Evolutionary conservation across 1,140 invertebrate species (phyloP), one percentile per base, ranked within the genome.

Genomic region (Lucilia cuprina): DNA sequence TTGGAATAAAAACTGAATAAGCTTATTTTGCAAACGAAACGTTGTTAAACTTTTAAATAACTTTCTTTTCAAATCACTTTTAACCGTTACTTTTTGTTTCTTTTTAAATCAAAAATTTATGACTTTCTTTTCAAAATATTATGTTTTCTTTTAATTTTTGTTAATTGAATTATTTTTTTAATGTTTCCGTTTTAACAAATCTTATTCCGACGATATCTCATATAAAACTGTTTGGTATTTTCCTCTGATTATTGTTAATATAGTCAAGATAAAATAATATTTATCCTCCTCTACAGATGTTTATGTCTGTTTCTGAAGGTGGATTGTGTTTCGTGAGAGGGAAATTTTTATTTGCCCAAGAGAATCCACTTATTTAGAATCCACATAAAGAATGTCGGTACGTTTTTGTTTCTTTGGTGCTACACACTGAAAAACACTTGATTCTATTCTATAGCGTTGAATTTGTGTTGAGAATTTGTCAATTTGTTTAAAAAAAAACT

Each of bases 151-250:
- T n/a, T 14, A 2, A 5, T 83, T 82, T 60, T 55, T n/a, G 4
- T 12, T 83, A 25, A 9, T 55, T 13, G 2, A 17, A 17, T 55
- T 55, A 17, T 55, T 55, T 14, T n/a, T 49, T 9, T 5, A 49
- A 14, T 55, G 50, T 70, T 74, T 83, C 83, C 83, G 83, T 74
- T 55, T 83, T 14, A 25, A 41, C 74, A 74, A 65, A 74, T 82
- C 83, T 74, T 85, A 85, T 85, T 84, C 83, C 83, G 84, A 85
- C 77, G 84, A 85, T 85, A 85, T 85, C 78, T 85, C 84, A 85
- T 85, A 85, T 83, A 85, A 85, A 85, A 85, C 84, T 85, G 83
- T 47, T 9, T 12, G n/a, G 65, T 21, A n/a, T 82, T 83, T 78
- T 75, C 83, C 77, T 55, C 17, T 12, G 19, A 75, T 14, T 55